These are phyloP conservation scores for Dallia pectoralis DNA, from an alignment of 2,797 vertebrate genomes.

Conservation along the genomic window DNA sequence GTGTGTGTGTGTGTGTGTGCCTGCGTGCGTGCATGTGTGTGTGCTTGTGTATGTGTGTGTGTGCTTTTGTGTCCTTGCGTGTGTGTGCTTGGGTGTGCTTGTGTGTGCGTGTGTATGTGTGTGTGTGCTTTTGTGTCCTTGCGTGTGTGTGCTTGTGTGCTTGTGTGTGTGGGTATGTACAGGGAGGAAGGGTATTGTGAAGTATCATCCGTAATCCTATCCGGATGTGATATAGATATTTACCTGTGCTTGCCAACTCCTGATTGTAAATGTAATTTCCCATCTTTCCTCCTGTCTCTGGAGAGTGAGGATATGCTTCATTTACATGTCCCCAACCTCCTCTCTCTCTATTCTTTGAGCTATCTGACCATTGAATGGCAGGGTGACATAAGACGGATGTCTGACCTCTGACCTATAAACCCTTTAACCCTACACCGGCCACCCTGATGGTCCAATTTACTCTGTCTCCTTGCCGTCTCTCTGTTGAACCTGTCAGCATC, in stretches of 20 bases:
- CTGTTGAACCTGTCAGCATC: no score
- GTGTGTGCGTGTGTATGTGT: background rate
- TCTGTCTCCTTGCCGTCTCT: no score
- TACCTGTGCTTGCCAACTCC: background rate
- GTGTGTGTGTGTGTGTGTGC: background rate
- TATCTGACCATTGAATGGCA: background rate
- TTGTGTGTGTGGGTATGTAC: background rate
- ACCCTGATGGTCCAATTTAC: no score
- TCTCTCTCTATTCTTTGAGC: constrained; percentile 36
- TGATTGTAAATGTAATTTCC: background rate
- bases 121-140: background rate
- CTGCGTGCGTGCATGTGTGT: background rate
- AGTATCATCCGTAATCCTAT: background rate
- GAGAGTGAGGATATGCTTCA: background rate
- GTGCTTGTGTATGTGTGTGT: background rate
- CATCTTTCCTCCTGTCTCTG: constrained; percentile 12
- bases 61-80: background rate
- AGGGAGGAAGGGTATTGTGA: background rate
- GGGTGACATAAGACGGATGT: background rate
- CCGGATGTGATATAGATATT: constrained; percentile 4
- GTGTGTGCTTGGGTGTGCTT: no score
- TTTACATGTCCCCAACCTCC: constrained; percentile 6
- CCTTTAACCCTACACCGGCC: no score
- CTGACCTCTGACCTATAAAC: no score
- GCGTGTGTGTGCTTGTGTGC: constrained; percentile 3